Percentiles rank a stretch among this genome's conserved stretches.
These are phyloP conservation scores for Oncorhynchus clarkii DNA, from an alignment of 2,113 vertebrate genomes.

Conservation along the genomic window DNA sequence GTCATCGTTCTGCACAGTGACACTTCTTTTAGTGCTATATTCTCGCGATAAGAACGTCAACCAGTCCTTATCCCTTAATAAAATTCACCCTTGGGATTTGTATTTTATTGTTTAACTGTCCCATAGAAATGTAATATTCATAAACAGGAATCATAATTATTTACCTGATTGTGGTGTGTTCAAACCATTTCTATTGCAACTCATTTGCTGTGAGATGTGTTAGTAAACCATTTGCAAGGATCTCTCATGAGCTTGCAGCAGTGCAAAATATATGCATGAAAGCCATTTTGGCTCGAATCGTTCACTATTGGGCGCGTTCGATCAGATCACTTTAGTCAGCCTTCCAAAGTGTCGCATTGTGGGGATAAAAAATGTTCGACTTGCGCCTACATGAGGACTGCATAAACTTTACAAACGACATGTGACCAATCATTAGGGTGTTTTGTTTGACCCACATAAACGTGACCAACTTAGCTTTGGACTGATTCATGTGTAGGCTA, in stretches of 20 bases:
- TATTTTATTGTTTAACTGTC: constrained; percentile 1
- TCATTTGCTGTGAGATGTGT: not conserved
- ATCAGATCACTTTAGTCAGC: no score
- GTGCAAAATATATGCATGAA: constrained; percentile 15
- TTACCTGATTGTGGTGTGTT: not conserved
- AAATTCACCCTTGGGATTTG: constrained; percentile 33
- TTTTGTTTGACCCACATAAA: no score
- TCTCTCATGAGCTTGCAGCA: constrained; percentile 17
- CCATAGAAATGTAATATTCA: not conserved
- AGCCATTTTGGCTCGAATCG: constrained; percentile 59
- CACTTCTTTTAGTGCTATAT: constrained; percentile 12
- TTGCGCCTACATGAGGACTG: no score
- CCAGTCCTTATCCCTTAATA: constrained; percentile 11
- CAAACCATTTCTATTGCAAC: no score
- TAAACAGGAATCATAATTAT: not conserved
- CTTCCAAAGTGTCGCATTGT: no score
- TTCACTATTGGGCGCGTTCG: no score
- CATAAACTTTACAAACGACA: no score
- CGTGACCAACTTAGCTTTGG: no score
- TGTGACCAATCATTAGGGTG: no score
- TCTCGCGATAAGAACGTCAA: constrained; percentile 32
- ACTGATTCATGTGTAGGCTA: no score
- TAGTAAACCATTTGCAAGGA: constrained; percentile 14
- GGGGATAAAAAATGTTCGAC: no score
- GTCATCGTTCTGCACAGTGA: not conserved